Evolutionary conservation across 2,888 invertebrate genomes (phyloP).

Genomic region (Copidosoma aretas): DNA sequence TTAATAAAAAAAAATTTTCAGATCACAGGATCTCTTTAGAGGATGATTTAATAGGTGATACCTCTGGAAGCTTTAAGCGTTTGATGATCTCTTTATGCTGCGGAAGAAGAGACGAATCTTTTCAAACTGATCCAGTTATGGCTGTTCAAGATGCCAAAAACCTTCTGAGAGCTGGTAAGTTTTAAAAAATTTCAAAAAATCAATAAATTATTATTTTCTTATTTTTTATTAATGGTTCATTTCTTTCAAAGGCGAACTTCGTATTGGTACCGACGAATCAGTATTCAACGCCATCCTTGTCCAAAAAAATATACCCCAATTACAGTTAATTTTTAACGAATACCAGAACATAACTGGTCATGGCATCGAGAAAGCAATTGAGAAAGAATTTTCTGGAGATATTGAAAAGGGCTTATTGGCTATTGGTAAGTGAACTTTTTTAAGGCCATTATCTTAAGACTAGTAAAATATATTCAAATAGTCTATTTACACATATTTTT

Average conservation of each 20-base stretch:
- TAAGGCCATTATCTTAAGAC: not conserved
- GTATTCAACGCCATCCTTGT: constrained; percentile 85
- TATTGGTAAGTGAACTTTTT: constrained; percentile 64
- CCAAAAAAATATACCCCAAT: constrained; percentile 76
- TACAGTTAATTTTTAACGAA: constrained; percentile 70
- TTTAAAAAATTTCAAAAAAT: constrained; percentile 8
- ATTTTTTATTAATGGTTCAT: constrained; percentile 1
- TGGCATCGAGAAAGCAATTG: constrained; percentile 79
- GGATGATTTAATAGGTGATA: constrained; percentile 83
- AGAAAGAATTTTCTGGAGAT: constrained; percentile 86
- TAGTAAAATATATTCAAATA: not conserved
- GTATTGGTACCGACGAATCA: constrained; percentile 84
- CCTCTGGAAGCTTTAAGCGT: constrained; percentile 89
- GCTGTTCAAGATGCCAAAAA: constrained; percentile 85
- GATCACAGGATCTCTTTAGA: constrained; percentile 83
- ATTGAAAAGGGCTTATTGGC: constrained; percentile 80
- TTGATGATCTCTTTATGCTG: constrained; percentile 85
- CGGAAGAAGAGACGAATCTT: constrained; percentile 82
- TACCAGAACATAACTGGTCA: constrained; percentile 81
- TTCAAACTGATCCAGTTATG: constrained; percentile 72
- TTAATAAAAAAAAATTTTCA: constrained; percentile 59
- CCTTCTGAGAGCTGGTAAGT: constrained; percentile 76
- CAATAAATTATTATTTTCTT: not conserved
- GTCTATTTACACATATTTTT: constrained; percentile 13
- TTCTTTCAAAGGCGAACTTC: constrained; percentile 63